Evolutionary conservation across 2,797 vertebrate genomes (phyloP).

Genomic region (Ciconia nigra): DNA sequence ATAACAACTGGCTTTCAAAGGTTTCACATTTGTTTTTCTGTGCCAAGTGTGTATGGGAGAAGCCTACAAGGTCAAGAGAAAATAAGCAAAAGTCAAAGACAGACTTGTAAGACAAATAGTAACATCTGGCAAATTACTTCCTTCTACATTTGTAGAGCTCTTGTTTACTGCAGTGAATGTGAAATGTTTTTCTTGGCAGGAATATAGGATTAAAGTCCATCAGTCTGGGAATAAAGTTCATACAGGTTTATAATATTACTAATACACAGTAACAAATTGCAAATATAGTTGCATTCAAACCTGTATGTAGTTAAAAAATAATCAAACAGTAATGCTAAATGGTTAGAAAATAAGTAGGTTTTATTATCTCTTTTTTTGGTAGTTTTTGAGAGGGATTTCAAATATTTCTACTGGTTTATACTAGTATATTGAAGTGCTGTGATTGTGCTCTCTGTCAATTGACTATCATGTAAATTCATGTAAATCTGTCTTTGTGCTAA

Average conservation of each 20-base stretch:
- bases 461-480: neutral
- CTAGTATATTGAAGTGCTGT: neutral
- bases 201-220: constrained; percentile 10
- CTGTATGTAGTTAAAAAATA: neutral
- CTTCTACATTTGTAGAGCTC: constrained; percentile 56
- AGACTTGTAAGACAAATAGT: constrained; percentile 76
- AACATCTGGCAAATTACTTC: constrained; percentile 79
- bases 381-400: neutral
- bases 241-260: constrained; percentile 26
- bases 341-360: neutral
- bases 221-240: constrained; percentile 48
- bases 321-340: neutral
- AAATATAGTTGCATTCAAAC: neutral
- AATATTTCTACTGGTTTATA: neutral
- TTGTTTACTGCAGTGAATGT: constrained; percentile 56
- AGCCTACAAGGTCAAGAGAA: constrained; percentile 79
- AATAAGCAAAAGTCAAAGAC: constrained; percentile 77
- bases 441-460: neutral
- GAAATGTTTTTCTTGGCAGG: constrained; percentile 75
- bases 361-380: neutral
- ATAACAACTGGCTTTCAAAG: constrained; percentile 22
- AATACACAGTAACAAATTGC: neutral
- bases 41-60: constrained; percentile 68
- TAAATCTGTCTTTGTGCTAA: neutral
- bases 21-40: constrained; percentile 46